Conservation (phyloP, 2,888 invertebrate genomes). For the Phoronis australis region DNA sequence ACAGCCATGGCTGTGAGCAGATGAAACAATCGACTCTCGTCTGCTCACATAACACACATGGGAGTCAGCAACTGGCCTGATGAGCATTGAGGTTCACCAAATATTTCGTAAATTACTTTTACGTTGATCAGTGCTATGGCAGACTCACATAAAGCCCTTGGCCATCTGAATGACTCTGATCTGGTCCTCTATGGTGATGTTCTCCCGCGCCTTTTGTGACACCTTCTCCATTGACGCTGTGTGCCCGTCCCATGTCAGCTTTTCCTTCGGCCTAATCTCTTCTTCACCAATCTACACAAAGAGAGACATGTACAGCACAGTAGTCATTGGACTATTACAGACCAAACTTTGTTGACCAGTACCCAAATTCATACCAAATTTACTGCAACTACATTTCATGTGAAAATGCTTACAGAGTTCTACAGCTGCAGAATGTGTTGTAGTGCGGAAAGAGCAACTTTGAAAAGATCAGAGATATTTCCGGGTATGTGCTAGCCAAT, state of each 20-base stretch:
- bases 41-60: not conserved
- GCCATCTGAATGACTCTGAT: slow-evolving; percentile 96
- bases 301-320: not conserved
- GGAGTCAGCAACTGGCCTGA: not conserved
- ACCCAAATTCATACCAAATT: too few species aligned
- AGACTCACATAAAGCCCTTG: slow-evolving; percentile 70
- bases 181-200: slow-evolving; percentile 93
- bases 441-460: too few species aligned
- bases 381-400: too few species aligned
- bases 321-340: too few species aligned
- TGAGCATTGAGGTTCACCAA: not conserved
- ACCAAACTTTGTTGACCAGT: too few species aligned
- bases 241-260: slow-evolving; percentile 97
- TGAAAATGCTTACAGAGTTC: too few species aligned
- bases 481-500: too few species aligned
- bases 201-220: slow-evolving; percentile 85
- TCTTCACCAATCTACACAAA: slow-evolving; percentile 52
- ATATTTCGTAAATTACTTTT: too few species aligned
- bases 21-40: not conserved
- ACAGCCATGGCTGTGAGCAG: too few species aligned
- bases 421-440: too few species aligned
- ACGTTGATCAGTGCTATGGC: too few species aligned
- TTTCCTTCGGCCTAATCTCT: slow-evolving; percentile 68
- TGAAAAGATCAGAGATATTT: too few species aligned
- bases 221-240: slow-evolving; percentile 95